Percentiles rank a stretch among this genome's conserved stretches.
Conservation (phyloP, 2,113 vertebrate species). For the Megaptera novaeangliae region DNA sequence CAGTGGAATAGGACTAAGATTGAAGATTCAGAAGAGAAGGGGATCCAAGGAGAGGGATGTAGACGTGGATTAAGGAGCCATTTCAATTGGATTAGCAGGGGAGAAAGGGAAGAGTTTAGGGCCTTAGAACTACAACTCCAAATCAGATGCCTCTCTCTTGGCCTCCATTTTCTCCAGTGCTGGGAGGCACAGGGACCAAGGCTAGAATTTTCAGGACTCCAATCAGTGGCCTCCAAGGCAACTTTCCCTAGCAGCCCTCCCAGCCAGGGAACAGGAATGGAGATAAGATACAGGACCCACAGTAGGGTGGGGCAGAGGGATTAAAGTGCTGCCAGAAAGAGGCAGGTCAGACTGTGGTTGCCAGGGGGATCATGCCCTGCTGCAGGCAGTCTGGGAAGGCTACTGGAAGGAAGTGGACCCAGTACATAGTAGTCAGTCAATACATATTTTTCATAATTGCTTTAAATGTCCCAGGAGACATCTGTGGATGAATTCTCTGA, state of each 20-base stretch:
- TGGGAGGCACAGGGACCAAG: neutral
- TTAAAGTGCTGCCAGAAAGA: neutral
- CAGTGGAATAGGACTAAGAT: neutral
- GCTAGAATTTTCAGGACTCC: neutral
- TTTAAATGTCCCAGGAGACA: neutral
- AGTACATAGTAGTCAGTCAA: neutral
- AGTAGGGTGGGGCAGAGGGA: neutral
- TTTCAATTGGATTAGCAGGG: neutral
- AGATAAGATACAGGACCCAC: neutral
- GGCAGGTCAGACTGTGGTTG: neutral
- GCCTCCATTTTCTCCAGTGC: neutral
- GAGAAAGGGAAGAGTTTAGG: neutral
- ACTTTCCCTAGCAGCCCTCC: neutral
- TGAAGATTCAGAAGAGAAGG: neutral
- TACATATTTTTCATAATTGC: neutral
- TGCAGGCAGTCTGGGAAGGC: neutral
- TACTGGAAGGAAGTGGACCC: neutral
- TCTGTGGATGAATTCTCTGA: neutral
- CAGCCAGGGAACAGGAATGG: neutral
- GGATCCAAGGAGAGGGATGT: too few relatives aligned
- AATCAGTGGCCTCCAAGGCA: neutral
- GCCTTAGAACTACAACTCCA: neutral
- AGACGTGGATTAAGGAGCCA: neutral
- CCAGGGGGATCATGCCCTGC: neutral
- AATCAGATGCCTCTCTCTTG: neutral